Base-by-base conservation (phyloP, 2,113 vertebrate genomes). In the Zosterops lateralis region DNA sequence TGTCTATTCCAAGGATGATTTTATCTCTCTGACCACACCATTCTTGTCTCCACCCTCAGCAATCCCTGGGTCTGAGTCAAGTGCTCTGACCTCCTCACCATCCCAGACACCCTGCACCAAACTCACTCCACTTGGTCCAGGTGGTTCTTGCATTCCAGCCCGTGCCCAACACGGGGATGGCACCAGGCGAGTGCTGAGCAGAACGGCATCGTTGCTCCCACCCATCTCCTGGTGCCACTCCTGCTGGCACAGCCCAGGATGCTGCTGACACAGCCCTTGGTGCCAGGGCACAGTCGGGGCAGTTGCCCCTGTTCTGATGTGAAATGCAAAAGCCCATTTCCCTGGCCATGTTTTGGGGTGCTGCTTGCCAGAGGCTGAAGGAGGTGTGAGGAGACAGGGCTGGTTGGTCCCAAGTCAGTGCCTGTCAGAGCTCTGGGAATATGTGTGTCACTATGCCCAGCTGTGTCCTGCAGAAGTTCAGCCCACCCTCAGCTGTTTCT, bases 191-290 rank as follows among this genome's bases (percentile, higher is more conserved):
- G 26, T 22, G 32, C 32, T 51, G 60, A 44, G 51, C 54, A 75
- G 26, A 48, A 26, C 32, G 3, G 25, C n/a, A 36, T 9, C 14
- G 0, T 21, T 0, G 1, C 24, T 53, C 9, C 48, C 38, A 26
- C 9, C 32, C 38, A 9, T 44, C 25, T 65, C 48, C 34, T 40
- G 34, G 4, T 38, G 32, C 34, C 17, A 12, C 16, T 50, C 7
- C 38, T 64, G 47, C 75, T 57, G 3, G 1, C 12, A 32, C 32
- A 48, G 31, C 25, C 20, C 54, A 31, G 17, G 40, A 4, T 17
- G 16, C 3, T 73, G 36, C 7, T 10, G n/a, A 34, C 7, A 67
- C 7, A 67, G 34, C 38, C 40, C 40, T 32, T 1, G 1, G 19
- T 47, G 29, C 11, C 29, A 18, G 14, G 38, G 22, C 45, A 34